Conservation (phyloP, 2,113 vertebrate genomes). For the Channa maculata region DNA sequence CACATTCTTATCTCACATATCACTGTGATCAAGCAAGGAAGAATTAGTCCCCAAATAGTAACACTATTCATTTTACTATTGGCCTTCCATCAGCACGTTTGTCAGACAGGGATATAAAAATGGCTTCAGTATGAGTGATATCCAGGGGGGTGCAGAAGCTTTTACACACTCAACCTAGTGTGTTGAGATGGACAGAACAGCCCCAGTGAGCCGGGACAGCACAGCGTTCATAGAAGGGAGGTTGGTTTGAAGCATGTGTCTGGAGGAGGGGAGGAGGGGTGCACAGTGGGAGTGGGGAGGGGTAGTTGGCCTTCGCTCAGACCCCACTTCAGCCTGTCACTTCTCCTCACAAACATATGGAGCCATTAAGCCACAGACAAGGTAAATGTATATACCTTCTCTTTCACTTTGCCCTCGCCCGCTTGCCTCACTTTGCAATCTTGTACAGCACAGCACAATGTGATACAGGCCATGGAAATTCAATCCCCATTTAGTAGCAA, state of each 20-base stretch:
- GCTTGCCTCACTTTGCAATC: conserved; percentile 79
- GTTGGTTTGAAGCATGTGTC: conserved; percentile 72
- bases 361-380: conserved; percentile 84
- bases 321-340: conserved; percentile 85
- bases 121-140: conserved; percentile 68
- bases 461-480: conserved; percentile 84
- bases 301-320: conserved; percentile 81
- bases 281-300: conserved; percentile 41
- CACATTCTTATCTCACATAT: conserved; percentile 71
- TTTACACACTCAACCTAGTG: conserved; percentile 65
- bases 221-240: conserved; percentile 29
- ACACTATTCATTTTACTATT: conserved; percentile 51
- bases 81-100: conserved; percentile 64
- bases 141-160: conserved; percentile 62
- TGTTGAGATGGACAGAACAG: conserved; percentile 65
- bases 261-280: conserved; percentile 53
- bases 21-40: conserved; percentile 48
- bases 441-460: conserved; percentile 85
- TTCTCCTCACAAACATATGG: conserved; percentile 86
- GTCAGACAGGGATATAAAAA: conserved; percentile 65
- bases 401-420: conserved; percentile 68
- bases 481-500: conserved; percentile 83
- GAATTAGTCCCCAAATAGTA: conserved; percentile 58
- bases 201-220: conserved; percentile 55
- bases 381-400: conserved; percentile 83